Percentiles rank a stretch among this genome's conserved stretches.
These are phyloP conservation scores for Minunthozetes semirufus DNA, from an alignment of 2,888 invertebrate species.

Conservation along the genomic window DNA sequence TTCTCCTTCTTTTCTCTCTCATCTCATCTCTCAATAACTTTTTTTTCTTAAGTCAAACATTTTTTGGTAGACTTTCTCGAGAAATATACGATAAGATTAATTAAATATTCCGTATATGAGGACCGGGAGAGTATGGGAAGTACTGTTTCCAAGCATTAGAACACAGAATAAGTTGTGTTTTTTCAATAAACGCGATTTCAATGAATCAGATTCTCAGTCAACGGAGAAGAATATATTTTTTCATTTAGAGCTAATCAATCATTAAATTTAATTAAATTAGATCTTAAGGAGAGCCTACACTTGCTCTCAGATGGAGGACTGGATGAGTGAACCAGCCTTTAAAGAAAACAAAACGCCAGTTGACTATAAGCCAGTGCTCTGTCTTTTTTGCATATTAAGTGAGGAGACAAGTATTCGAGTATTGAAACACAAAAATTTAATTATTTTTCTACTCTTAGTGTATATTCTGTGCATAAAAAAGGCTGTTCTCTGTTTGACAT, in stretches of 20 bases:
- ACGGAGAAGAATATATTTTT: neutral
- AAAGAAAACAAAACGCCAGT: neutral
- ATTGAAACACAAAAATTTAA: neutral
- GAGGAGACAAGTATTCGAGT: neutral
- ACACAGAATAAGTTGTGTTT: neutral
- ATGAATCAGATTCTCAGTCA: neutral
- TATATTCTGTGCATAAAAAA: neutral
- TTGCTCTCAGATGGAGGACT: neutral
- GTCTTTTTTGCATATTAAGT: neutral
- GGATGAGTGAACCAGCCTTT: neutral
- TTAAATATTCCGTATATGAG: neutral
- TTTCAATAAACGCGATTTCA: neutral
- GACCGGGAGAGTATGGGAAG: neutral
- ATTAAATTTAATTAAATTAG: constrained; percentile 22
- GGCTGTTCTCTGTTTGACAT: neutral
- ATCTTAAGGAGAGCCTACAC: neutral
- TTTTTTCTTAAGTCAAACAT: neutral
- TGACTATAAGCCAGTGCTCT: neutral
- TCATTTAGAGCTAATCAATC: constrained; percentile 13
- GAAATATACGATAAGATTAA: constrained; percentile 18
- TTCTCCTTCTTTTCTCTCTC: too few species aligned
- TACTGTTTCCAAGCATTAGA: too few species aligned
- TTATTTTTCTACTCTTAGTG: neutral
- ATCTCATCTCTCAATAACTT: neutral
- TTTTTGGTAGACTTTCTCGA: neutral